These are phyloP conservation scores for Silurus meridionalis DNA, from an alignment of 2,113 vertebrate genomes.

Conservation along the genomic window DNA sequence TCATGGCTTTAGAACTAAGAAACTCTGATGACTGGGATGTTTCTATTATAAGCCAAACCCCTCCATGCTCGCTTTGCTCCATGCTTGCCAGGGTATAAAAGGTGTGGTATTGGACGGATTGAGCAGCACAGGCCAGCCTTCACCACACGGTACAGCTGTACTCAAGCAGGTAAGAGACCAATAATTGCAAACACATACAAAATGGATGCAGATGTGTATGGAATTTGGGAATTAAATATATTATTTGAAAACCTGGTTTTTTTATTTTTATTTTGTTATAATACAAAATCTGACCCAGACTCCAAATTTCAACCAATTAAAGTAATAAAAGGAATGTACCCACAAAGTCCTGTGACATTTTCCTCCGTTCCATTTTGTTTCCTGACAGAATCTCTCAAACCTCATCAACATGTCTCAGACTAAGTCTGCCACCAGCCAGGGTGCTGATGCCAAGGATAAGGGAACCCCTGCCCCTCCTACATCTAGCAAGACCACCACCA, in stretches of 20 bases:
- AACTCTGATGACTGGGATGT: constrained; percentile 81
- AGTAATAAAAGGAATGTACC: too few relatives aligned
- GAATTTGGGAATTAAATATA: not conserved
- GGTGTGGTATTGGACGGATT: constrained; percentile 52
- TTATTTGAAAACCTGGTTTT: not conserved
- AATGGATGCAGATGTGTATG: constrained; percentile 26
- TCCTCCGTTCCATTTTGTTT: constrained; percentile 30
- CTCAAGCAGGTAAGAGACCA: constrained; percentile 81
- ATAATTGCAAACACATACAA: constrained; percentile 45
- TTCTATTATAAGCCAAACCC: constrained; percentile 79
- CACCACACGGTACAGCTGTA: constrained; percentile 71
- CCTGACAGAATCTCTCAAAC: constrained; percentile 59
- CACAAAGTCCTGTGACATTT: constrained; percentile 21
- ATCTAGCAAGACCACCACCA: constrained; percentile 78
- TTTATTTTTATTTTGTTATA: too few relatives aligned
- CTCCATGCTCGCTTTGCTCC: constrained; percentile 59
- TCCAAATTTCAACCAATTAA: constrained; percentile 1
- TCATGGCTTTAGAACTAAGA: constrained; percentile 67
- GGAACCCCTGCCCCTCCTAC: constrained; percentile 68
- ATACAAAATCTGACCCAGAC: constrained; percentile 34
- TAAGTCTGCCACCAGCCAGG: constrained; percentile 77
- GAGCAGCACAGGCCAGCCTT: constrained; percentile 71
- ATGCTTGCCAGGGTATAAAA: constrained; percentile 89
- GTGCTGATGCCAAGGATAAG: constrained; percentile 82
- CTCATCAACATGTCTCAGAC: constrained; percentile 85